Conservation (phyloP, 1,140 invertebrate species). For the Diplogasteroides magnus region DNA sequence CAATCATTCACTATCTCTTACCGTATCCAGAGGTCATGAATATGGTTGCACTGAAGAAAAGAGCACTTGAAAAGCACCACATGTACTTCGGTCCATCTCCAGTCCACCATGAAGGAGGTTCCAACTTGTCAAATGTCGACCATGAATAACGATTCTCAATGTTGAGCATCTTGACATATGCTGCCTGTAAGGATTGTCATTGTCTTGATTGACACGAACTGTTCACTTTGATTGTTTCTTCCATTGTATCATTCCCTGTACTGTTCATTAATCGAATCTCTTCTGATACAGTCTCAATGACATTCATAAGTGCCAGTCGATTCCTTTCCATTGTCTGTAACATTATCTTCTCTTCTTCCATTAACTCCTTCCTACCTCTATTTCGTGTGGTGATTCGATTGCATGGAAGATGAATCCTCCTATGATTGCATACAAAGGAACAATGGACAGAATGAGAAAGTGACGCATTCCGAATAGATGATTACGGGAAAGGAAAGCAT, state of each 20-base stretch:
- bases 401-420: conserved; percentile 11
- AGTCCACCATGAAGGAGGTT: too few species aligned
- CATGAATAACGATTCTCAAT: conserved; percentile 13
- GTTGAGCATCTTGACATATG: conserved; percentile 14
- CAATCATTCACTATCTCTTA: background rate
- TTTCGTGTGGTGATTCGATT: conserved; percentile 17
- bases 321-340: background rate
- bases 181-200: conserved; percentile 7
- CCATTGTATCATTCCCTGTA: background rate
- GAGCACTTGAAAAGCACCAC: conserved; percentile 14
- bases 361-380: conserved; percentile 1
- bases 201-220: background rate
- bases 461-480: conserved; percentile 15
- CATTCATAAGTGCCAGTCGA: background rate
- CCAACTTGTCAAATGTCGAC: conserved; percentile 16
- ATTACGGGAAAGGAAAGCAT: conserved; percentile 6
- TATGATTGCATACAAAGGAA: conserved; percentile 7
- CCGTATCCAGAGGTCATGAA: conserved; percentile 18
- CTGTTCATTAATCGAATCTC: background rate
- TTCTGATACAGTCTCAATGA: background rate
- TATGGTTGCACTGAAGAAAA: conserved; percentile 15
- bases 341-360: background rate
- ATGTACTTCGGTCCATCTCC: conserved; percentile 9
- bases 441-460: conserved; percentile 10
- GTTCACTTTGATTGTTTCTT: background rate